Evolutionary conservation across 2,888 invertebrate species (phyloP), one percentile per base, ranked within the genome.

Genomic region (Philopedon plagiatum): DNA sequence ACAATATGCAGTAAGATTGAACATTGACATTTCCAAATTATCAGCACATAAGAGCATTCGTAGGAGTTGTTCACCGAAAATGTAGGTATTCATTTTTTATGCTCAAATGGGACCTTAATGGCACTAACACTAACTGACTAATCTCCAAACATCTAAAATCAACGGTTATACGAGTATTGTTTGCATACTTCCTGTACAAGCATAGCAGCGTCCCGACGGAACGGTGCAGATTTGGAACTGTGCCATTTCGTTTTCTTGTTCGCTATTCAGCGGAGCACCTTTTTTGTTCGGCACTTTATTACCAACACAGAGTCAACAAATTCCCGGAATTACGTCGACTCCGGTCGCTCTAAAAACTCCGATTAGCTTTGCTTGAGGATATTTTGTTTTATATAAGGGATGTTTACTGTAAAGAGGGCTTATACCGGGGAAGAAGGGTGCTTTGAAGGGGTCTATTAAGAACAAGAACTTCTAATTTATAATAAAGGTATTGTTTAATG

Each of bases 181-280:
- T 69, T 69, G 62, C 69, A 58, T 41, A 56, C 41, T 68, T 68
- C 23, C 68, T 23, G 18, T 46, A 23, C 49, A 67, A 41, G 13
- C 39, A 57, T 65, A 23, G 65, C 56, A 39, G 41, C 39, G 46
- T 46, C 21, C 58, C 32, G 15, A 66, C 44, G 15, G 41, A 58
- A 57, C 58, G 32, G 58, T 54, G 26, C 23, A 44, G 32, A 34
- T 67, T 67, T 67, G 66, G 66, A 58, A 46, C 58, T 19, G 15
- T 44, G 69, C 69, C 69, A 69, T 61, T 69, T 41, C 46, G 56
- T 29, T 54, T 63, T 69, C 57, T 69, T 63, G 44, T 69, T 29
- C 63, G 61, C 44, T 63, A 54, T 69, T 69, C 63, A 41, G 13
- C 37, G 61, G 32, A 23, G 21, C 21, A 57, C 37, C 51, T 54